These are phyloP conservation scores for Neuroterus valhalla DNA, from an alignment of 1,140 invertebrate genomes.

Conservation along the genomic window DNA sequence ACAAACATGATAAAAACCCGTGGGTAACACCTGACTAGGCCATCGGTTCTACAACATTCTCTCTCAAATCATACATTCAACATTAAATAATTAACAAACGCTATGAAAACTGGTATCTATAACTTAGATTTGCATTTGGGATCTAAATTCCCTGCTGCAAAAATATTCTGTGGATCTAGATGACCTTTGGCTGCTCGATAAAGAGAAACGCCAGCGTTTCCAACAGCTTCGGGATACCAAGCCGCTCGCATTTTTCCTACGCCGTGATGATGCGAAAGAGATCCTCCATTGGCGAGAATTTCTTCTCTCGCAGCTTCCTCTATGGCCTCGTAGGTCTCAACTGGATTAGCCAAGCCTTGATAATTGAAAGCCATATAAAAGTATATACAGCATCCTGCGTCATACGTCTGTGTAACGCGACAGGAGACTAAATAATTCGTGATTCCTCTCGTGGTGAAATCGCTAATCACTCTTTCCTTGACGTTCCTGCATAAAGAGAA, in stretches of 20 bases:
- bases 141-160: conserved; percentile 89
- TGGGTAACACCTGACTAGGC: too few species aligned
- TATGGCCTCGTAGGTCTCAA: conserved; percentile 88
- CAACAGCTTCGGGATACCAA: conserved; percentile 88
- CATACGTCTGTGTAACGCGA: conserved; percentile 97
- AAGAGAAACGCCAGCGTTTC: conserved; percentile 83
- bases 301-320: conserved; percentile 92
- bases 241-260: conserved; percentile 93
- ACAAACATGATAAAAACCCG: too few species aligned
- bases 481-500: conserved; percentile 91
- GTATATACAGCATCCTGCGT: conserved; percentile 97
- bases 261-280: conserved; percentile 97
- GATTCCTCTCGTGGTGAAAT: conserved; percentile 82
- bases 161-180: conserved; percentile 95
- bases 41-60: too few species aligned
- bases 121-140: conserved; percentile 63
- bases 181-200: conserved; percentile 88
- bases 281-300: conserved; percentile 93
- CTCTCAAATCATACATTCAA: too few species aligned
- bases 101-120: conserved; percentile 49
- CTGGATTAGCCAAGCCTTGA: conserved; percentile 78
- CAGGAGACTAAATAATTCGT: conserved; percentile 83
- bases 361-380: conserved; percentile 98
- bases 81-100: too few species aligned
- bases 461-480: conserved; percentile 85